Percentiles rank a stretch among this genome's conserved stretches.
Evolutionary conservation across 2,888 invertebrate species (phyloP).

Genomic region (Tenthredo distinguenda): DNA sequence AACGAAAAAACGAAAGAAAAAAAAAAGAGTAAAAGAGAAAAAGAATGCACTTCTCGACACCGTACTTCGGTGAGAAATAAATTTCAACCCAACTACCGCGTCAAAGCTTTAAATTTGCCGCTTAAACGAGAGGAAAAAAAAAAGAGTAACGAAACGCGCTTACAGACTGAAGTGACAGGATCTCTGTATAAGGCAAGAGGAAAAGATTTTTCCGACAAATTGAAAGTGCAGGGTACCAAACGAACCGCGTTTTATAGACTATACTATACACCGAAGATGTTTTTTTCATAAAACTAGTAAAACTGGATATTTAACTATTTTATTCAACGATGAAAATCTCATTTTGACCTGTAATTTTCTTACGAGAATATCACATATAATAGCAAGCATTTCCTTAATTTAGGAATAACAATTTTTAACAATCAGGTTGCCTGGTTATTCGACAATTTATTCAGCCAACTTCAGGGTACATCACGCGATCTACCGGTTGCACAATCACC

Average conservation of each 20-base stretch:
- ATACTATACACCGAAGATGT: neutral
- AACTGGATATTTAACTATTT: constrained; percentile 1
- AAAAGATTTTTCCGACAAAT: constrained; percentile 22
- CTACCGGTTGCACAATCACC: constrained; percentile 6
- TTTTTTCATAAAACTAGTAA: neutral
- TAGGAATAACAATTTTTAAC: neutral
- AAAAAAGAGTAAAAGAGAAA: neutral
- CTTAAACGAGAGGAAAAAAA: neutral
- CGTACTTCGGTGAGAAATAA: constrained; percentile 23
- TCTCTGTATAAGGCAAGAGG: neutral
- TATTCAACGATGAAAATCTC: neutral
- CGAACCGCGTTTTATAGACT: constrained; percentile 21
- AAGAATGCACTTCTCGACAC: constrained; percentile 20
- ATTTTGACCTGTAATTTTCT: neutral
- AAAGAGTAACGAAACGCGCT: neutral
- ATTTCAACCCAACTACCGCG: constrained; percentile 30
- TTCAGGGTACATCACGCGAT: constrained; percentile 13
- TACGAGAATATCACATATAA: neutral
- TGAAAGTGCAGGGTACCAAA: constrained; percentile 28
- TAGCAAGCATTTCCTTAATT: neutral
- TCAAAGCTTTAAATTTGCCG: constrained; percentile 43
- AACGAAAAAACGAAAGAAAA: neutral
- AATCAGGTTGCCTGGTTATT: constrained; percentile 15
- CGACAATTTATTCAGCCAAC: constrained; percentile 6
- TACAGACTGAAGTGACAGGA: constrained; percentile 18